These are phyloP conservation scores for Brachyalestes nurse DNA, from an alignment of 2,797 vertebrate species.

Conservation along the genomic window DNA sequence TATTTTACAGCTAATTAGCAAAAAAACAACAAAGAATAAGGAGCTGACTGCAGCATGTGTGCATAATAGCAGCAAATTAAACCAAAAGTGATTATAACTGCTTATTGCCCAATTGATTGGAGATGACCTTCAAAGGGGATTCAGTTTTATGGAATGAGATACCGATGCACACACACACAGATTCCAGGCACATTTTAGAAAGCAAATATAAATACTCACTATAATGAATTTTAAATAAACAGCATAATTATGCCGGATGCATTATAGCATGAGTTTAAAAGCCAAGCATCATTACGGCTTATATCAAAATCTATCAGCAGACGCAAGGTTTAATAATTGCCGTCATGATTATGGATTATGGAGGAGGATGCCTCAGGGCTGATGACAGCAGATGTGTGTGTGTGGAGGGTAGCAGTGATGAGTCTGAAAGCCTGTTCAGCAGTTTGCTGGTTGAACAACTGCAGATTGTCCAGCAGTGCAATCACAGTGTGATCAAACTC, in stretches of 20 bases:
- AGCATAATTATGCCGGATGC: background rate
- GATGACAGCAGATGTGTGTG: conserved; percentile 1
- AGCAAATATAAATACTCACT: conserved; percentile 19
- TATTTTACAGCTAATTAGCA: conserved; percentile 51
- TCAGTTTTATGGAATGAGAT: conserved; percentile 20
- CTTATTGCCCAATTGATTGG: conserved; percentile 40
- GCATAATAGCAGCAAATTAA: conserved; percentile 23
- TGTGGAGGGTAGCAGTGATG: background rate
- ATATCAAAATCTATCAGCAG: background rate
- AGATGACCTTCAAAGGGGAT: conserved; percentile 42
- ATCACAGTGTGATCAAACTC: background rate
- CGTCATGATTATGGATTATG: conserved; percentile 17
- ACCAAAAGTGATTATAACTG: conserved; percentile 21
- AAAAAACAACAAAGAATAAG: conserved; percentile 31
- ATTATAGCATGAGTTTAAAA: conserved; percentile 13
- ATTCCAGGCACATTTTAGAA: conserved; percentile 20
- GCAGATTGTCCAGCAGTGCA: background rate
- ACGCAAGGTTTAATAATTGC: conserved; percentile 2
- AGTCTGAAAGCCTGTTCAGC: background rate
- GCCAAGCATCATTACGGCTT: conserved; percentile 1
- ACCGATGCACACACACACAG: background rate
- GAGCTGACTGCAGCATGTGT: conserved; percentile 46
- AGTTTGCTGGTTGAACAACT: background rate
- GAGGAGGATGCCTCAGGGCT: background rate
- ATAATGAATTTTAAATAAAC: background rate